These are phyloP conservation scores for Papilio helenus DNA, from an alignment of 1,140 invertebrate genomes.

Conservation along the genomic window DNA sequence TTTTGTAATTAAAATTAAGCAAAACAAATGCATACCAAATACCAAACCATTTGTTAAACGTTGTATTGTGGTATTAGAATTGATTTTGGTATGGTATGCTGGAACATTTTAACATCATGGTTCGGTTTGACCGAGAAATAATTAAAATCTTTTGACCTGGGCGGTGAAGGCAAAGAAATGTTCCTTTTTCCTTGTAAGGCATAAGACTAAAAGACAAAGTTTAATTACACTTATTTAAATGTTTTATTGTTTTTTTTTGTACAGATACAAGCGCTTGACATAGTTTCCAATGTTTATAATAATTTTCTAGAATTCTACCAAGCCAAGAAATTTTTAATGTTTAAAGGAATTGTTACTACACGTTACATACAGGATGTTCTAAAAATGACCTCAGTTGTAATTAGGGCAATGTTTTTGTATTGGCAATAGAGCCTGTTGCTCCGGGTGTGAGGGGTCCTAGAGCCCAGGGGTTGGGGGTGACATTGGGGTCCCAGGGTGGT, in stretches of 20 bases:
- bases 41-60: background rate
- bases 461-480: slow-evolving; percentile 43
- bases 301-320: no score
- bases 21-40: slow-evolving; percentile 7
- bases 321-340: background rate
- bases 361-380: background rate
- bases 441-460: background rate
- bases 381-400: background rate
- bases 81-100: background rate
- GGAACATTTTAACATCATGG: background rate
- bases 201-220: background rate
- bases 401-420: background rate
- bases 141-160: slow-evolving; percentile 1
- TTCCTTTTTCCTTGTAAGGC: background rate
- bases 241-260: no score
- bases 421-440: slow-evolving; percentile 27
- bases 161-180: background rate
- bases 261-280: no score
- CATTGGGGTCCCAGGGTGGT: slow-evolving; percentile 49
- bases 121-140: background rate
- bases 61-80: slow-evolving; percentile 8
- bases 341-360: background rate
- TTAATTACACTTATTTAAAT: background rate
- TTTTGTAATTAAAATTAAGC: slow-evolving; percentile 35
- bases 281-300: no score